Conservation (phyloP, 2,113 vertebrate species). For the Myrmophylax atrothorax region DNA sequence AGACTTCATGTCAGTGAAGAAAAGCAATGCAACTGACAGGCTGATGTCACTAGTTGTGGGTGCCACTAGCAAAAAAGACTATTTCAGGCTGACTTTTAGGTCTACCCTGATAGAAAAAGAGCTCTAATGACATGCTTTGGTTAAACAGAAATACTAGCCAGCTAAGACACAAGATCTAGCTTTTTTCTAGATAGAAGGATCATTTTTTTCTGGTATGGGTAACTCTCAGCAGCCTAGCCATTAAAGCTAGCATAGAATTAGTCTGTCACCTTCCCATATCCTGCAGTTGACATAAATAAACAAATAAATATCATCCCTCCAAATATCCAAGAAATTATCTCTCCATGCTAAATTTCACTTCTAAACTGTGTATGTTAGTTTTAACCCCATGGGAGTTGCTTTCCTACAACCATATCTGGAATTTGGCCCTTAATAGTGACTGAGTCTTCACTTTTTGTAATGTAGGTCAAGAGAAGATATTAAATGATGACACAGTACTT, state of each 20-base stretch:
- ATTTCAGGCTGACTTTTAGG: neutral
- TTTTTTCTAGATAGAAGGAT: neutral
- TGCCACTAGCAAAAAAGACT: constrained; percentile 9
- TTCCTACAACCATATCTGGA: neutral
- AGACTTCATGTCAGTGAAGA: neutral
- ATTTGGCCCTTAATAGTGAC: constrained; percentile 4
- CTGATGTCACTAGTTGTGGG: neutral
- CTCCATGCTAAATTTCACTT: neutral
- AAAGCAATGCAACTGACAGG: neutral
- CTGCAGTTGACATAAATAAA: neutral
- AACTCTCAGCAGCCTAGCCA: neutral
- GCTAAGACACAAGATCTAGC: neutral
- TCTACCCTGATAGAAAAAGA: neutral
- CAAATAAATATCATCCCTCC: neutral
- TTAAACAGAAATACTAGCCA: neutral
- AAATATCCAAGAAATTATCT: neutral
- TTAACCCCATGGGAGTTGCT: neutral
- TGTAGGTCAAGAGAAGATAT: constrained; percentile 58
- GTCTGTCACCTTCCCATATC: neutral
- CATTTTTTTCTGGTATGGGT: neutral
- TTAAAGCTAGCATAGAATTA: neutral
- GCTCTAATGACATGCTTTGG: neutral
- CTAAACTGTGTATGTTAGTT: neutral
- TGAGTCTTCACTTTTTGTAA: constrained; percentile 16
- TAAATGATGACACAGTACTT: constrained; percentile 12